A percentile compares a stretch with the other conserved stretches of the same genome.
These are phyloP conservation scores for Pangasianodon hypophthalmus DNA, from an alignment of 2,113 vertebrate species.

Conservation along the genomic window DNA sequence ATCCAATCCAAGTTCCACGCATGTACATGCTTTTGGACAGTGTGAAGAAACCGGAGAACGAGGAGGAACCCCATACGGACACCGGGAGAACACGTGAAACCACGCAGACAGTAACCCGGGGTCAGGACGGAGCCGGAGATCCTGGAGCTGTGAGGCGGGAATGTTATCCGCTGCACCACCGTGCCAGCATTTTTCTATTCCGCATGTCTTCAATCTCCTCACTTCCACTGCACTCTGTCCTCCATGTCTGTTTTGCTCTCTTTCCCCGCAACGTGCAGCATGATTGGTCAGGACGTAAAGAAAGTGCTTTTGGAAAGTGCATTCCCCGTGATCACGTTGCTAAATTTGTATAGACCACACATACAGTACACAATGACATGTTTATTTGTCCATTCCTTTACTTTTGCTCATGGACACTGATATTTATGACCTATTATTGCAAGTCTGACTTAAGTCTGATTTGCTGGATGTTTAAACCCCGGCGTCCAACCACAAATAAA, in stretches of 20 bases:
- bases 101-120: background rate
- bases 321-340: background rate
- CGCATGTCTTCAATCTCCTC: background rate
- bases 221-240: background rate
- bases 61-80: background rate
- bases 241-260: background rate
- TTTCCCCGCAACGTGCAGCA: background rate
- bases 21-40: background rate
- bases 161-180: background rate
- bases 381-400: too few species aligned
- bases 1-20: background rate
- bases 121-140: background rate
- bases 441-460: background rate
- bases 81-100: background rate
- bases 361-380: background rate
- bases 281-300: background rate
- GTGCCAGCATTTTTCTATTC: background rate
- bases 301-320: background rate
- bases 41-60: background rate
- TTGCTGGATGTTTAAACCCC: background rate
- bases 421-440: background rate
- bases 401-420: too few species aligned
- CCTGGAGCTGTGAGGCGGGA: background rate
- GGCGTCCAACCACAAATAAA: background rate
- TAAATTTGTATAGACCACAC: background rate